Conservation (phyloP, 2,113 vertebrate genomes). For the Lagopus leucura region DNA sequence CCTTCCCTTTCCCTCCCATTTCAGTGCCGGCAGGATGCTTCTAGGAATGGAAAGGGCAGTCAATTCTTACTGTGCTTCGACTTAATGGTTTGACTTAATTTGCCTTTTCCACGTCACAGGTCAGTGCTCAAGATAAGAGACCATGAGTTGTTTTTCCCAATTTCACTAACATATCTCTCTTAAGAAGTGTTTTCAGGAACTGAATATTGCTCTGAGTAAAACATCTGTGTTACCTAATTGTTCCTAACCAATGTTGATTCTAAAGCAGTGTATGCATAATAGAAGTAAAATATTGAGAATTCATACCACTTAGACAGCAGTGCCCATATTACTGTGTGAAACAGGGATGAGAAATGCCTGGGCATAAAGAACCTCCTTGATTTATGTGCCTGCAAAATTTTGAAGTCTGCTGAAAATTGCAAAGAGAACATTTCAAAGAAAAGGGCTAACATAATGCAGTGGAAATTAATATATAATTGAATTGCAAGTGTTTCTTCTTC, state of each 20-base stretch:
- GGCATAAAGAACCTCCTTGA: not conserved
- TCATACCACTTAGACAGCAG: not conserved
- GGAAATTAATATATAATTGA: not conserved
- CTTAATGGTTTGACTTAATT: conserved; percentile 5
- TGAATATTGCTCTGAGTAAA: not conserved
- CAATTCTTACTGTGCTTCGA: not conserved
- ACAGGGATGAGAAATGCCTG: not conserved
- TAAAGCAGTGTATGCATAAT: not conserved
- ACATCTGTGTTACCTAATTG: not conserved
- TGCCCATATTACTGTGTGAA: not conserved
- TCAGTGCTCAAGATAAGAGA: not conserved
- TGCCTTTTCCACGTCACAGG: not conserved
- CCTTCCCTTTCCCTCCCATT: not conserved
- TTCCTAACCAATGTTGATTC: not conserved
- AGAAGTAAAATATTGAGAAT: not conserved
- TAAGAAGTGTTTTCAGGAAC: conserved; percentile 1
- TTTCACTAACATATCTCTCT: not conserved
- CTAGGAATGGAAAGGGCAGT: not conserved
- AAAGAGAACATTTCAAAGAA: not conserved
- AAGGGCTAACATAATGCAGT: not conserved
- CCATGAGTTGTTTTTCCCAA: not conserved
- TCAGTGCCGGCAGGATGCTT: not conserved
- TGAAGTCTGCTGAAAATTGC: not conserved
- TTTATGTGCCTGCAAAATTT: not conserved
- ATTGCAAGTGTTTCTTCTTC: not conserved